Evolutionary conservation across 2,888 invertebrate genomes (phyloP).

Genomic region (Steinernema hermaphroditum): DNA sequence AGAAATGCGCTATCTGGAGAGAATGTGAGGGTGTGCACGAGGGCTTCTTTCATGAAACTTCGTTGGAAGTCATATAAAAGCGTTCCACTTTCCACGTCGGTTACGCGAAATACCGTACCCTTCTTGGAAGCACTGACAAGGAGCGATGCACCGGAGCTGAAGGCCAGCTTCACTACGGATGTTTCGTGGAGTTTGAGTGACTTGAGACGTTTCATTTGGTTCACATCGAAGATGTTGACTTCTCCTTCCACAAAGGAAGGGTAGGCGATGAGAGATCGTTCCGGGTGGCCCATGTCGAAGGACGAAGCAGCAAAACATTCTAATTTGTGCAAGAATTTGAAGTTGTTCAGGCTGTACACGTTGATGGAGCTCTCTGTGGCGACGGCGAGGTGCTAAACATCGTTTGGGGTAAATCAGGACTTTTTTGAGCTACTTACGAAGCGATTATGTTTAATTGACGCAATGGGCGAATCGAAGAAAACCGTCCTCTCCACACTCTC

Average conservation of each 20-base stretch:
- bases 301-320: too few relatives aligned
- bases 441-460: not conserved
- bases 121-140: conserved; percentile 1
- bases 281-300: not conserved
- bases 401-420: not conserved
- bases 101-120: conserved; percentile 6
- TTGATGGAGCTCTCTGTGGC: not conserved
- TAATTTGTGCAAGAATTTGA: not conserved
- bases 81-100: not conserved
- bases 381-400: not conserved
- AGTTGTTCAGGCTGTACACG: not conserved
- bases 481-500: not conserved
- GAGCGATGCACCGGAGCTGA: not conserved
- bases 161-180: not conserved
- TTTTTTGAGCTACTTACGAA: not conserved
- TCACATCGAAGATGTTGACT: not conserved
- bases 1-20: not conserved
- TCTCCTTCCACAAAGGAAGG: not conserved
- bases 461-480: not conserved
- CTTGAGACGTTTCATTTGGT: not conserved
- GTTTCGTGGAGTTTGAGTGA: conserved; percentile 13
- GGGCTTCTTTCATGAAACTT: conserved; percentile 57
- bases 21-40: not conserved
- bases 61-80: not conserved
- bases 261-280: conserved; percentile 6